phyloP scores from a whole-genome alignment of 2,113 vertebrate species.

The Notechis scutatus region DNA sequence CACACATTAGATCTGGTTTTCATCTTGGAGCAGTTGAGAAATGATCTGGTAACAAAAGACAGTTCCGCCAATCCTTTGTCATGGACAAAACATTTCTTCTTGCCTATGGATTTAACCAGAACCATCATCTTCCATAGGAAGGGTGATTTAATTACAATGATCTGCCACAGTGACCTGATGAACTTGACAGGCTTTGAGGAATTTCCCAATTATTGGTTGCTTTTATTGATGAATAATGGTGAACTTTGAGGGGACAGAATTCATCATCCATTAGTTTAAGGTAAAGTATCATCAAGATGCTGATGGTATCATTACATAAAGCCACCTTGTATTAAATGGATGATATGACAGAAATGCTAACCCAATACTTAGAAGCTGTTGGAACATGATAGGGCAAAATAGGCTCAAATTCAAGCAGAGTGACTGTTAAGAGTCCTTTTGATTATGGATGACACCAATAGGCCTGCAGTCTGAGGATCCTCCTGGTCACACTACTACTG shows the following conservation, averaged over 20 bases:
- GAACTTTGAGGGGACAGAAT: neutral
- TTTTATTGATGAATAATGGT: neutral
- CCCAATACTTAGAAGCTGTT: neutral
- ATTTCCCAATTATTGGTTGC: neutral
- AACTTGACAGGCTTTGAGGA: neutral
- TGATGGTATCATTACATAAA: neutral
- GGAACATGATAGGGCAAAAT: neutral
- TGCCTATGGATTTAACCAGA: neutral
- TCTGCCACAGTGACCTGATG: neutral
- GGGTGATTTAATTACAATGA: neutral
- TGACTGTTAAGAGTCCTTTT: neutral
- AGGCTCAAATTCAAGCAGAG: neutral
- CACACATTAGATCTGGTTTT: neutral
- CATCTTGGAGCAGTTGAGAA: neutral
- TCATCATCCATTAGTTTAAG: neutral
- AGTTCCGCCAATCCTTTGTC: neutral
- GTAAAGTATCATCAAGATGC: neutral
- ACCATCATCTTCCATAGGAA: neutral
- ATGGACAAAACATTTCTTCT: neutral
- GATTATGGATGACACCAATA: neutral
- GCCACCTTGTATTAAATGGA: neutral
- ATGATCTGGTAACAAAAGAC: neutral
- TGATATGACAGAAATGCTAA: neutral
- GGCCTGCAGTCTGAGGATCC: neutral
- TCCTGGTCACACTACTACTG: neutral